These are phyloP conservation scores for Caiman crocodilus DNA, from an alignment of 2,797 vertebrate species.

Conservation along the genomic window DNA sequence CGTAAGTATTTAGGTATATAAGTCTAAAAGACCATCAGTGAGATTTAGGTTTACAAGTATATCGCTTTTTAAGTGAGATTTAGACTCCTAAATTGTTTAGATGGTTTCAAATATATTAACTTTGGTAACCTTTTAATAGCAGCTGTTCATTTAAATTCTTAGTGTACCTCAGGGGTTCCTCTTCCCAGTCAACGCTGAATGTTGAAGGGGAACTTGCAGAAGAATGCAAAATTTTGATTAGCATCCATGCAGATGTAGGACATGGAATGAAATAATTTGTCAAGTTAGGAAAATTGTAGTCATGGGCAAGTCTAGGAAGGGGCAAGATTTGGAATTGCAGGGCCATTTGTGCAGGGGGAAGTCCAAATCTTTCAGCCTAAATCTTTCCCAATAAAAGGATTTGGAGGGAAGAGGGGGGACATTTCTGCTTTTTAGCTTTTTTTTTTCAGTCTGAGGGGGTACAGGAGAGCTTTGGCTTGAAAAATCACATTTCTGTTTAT, in stretches of 20 bases:
- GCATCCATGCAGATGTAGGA: rapidly evolving
- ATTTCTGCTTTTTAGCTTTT: background rate
- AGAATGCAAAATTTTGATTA: background rate
- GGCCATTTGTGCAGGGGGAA: background rate
- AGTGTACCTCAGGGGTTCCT: background rate
- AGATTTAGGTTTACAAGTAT: background rate
- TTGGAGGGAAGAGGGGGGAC: background rate
- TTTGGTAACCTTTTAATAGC: background rate
- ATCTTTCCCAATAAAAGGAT: no score
- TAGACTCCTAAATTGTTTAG: background rate
- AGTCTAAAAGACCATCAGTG: background rate
- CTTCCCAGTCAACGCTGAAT: background rate
- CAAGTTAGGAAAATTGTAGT: background rate
- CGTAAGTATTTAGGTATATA: background rate
- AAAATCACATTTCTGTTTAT: no score
- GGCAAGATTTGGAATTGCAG: background rate
- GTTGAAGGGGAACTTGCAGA: background rate
- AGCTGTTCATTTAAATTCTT: background rate
- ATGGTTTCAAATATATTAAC: background rate
- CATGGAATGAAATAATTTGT: background rate
- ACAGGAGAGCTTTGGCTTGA: no score
- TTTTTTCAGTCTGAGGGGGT: no score
- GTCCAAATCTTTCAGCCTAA: background rate
- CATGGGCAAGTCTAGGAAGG: background rate
- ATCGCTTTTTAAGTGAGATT: background rate